Base-by-base conservation (phyloP, 2,888 invertebrate genomes). In the Epsilonema sp. region DNA sequence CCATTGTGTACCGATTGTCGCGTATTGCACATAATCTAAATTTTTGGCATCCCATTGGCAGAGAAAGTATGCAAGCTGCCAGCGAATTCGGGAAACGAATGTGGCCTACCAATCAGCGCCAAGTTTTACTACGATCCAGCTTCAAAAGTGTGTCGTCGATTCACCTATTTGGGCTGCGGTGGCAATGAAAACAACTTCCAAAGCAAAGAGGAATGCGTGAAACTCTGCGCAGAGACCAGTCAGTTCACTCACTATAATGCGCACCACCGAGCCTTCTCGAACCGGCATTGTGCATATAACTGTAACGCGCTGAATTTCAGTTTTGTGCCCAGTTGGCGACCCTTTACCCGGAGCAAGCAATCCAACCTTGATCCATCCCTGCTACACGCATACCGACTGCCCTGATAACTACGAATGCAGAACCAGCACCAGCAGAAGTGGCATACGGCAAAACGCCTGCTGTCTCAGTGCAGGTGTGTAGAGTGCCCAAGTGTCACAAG, bases 141-240 rank as follows among this genome's bases (percentile, higher is more conserved):
- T 16, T 11, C 31, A 31, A 31, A 31, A 11, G 16, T 31, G 31
- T 31, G 31, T 31, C 31, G 31, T 11, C 8, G 16, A 47, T 87
- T 89, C 70, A 75, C 78, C 61, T 87, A 80, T 71, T 75, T 76
- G 54, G 86, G 87, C 69, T 87, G 86, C 69, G 79, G 77, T 53
- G 86, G 85, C 59, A 84, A 82, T 69, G 75, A 74, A 61, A 87
- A 87, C 73, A 54, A 53, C 26, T 56, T 55, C 47, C 53, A 54
- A 26, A 44, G 54, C 23, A 56, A 55, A 36, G 57, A 56, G 43
- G 54, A 55, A 23, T 57, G 57, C 44, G 48, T 56, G 47, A 50
- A 50, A 46, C 56, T 53, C 41, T 57, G 57, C 47, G 50, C 52
- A 21, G 51, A 49, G 3, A 53, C 56, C 42, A 51, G 57, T 56